A percentile compares a stretch with the other conserved stretches of the same genome.
These are phyloP conservation scores for Pseudomyrmex concolor DNA, from an alignment of 1,140 invertebrate genomes.

Conservation along the genomic window DNA sequence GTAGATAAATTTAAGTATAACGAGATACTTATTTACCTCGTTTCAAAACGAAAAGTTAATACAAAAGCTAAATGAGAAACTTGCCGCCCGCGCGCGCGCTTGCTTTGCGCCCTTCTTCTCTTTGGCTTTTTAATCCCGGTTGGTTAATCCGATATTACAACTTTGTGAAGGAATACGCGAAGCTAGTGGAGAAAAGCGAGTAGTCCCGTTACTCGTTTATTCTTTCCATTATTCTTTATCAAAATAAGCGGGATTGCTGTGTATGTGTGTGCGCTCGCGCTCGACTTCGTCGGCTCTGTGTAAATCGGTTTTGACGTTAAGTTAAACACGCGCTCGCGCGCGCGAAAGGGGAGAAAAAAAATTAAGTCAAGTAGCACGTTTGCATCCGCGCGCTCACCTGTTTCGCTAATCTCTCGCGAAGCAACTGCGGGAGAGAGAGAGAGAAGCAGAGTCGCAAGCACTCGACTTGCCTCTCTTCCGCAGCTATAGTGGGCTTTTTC, in stretches of 20 bases:
- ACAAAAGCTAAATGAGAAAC: neutral
- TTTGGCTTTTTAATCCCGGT: neutral
- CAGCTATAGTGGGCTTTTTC: neutral
- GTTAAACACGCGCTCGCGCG: too few relatives aligned
- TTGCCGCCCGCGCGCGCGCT: neutral
- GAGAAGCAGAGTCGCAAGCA: neutral
- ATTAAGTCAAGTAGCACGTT: neutral
- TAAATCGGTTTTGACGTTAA: too few relatives aligned
- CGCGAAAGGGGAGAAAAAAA: too few relatives aligned
- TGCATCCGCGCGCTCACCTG: neutral
- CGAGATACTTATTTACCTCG: neutral
- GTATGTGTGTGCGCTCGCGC: too few relatives aligned
- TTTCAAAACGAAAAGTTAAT: conserved; percentile 20
- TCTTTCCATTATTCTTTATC: too few relatives aligned
- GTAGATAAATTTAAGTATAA: neutral
- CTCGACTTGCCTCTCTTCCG: neutral
- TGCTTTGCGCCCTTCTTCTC: too few relatives aligned
- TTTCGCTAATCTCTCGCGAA: neutral
- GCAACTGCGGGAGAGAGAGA: neutral
- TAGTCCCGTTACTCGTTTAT: too few relatives aligned
- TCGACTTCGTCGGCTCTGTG: too few relatives aligned
- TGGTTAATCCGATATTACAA: conserved; percentile 10
- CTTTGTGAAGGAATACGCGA: neutral
- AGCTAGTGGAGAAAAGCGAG: neutral
- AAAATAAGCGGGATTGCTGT: too few relatives aligned